phyloP scores from a whole-genome alignment of 2,113 vertebrate species.

The Pygathrix nemaeus region DNA sequence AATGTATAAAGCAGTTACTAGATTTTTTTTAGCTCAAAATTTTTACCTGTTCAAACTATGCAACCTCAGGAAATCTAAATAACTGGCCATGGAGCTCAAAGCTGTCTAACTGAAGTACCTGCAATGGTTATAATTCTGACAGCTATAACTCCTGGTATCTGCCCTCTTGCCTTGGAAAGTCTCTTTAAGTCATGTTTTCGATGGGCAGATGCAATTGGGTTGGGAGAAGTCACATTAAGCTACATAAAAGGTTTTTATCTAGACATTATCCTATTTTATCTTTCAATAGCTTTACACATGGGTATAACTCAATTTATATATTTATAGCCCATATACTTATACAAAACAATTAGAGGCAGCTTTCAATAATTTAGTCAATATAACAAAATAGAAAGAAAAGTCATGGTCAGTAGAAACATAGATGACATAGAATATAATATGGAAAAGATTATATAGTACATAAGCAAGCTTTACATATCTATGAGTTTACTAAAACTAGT shows the following conservation, averaged over 20 bases:
- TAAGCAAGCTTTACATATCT: not conserved
- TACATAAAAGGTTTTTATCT: not conserved
- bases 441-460: not conserved
- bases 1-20: not conserved
- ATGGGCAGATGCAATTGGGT: not conserved
- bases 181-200: not conserved
- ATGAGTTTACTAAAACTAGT: not conserved
- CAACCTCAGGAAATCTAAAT: constrained; percentile 21
- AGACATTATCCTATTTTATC: not conserved
- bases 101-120: not conserved
- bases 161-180: not conserved
- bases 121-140: not conserved
- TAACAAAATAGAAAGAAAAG: not conserved
- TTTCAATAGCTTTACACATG: not conserved
- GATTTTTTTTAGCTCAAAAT: constrained; percentile 23
- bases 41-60: constrained; percentile 14
- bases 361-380: not conserved
- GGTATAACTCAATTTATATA: not conserved
- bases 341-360: not conserved
- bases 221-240: not conserved
- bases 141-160: not conserved
- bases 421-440: not conserved
- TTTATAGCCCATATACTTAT: not conserved
- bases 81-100: not conserved
- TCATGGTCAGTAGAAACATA: not conserved